Evolutionary conservation across 2,797 vertebrate species (phyloP).

Genomic region (Discoglossus pictus): DNA sequence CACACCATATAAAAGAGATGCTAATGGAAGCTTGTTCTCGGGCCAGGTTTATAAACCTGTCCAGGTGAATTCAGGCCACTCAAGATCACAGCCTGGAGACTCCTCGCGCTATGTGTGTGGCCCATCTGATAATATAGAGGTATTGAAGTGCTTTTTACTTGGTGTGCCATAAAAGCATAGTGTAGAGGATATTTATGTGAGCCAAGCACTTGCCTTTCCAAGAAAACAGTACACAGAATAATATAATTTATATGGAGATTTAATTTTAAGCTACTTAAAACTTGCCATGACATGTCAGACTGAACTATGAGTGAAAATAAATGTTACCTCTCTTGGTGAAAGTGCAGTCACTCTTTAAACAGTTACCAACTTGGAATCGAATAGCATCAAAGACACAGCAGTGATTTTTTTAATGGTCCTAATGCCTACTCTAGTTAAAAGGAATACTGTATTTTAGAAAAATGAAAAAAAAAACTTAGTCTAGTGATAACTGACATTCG

Average conservation of each 20-base stretch:
- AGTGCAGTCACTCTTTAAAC: slow-evolving; percentile 8
- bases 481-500: too few species aligned
- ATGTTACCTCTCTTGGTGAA: slow-evolving; percentile 41
- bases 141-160: slow-evolving; percentile 17
- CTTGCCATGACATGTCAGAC: slow-evolving; percentile 30
- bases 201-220: slow-evolving; percentile 43
- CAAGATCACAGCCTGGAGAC: neutral
- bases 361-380: neutral
- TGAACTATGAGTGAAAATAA: slow-evolving; percentile 35
- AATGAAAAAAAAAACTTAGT: too few species aligned
- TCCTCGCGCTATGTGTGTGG: slow-evolving; percentile 29
- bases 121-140: slow-evolving; percentile 16
- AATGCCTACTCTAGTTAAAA: too few species aligned
- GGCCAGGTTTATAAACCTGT: neutral
- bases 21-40: too few species aligned
- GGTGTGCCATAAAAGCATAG: slow-evolving; percentile 28
- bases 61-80: slow-evolving; percentile 39
- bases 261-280: slow-evolving; percentile 35
- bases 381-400: too few species aligned
- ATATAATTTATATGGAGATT: slow-evolving; percentile 43
- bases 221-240: slow-evolving; percentile 32
- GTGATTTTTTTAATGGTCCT: too few species aligned
- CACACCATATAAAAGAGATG: too few species aligned
- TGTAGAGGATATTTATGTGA: slow-evolving; percentile 41
- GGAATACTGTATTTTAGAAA: too few species aligned